Percentiles rank a stretch among this genome's conserved stretches.
Evolutionary conservation across 2,888 invertebrate genomes (phyloP).

Genomic region (Noctua comes): DNA sequence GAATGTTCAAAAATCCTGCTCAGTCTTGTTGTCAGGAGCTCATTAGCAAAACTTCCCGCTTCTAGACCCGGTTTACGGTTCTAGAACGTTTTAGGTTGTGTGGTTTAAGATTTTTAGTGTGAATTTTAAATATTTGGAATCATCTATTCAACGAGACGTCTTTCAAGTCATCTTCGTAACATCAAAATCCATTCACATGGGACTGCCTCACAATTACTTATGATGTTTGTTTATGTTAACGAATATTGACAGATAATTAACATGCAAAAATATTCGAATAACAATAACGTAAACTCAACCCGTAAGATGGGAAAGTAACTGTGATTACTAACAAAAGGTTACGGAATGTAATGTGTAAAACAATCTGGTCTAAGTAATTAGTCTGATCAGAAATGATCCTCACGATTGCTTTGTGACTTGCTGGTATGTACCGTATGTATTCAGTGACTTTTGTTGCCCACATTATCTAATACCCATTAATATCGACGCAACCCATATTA

Average conservation of each 20-base stretch:
- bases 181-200: background rate
- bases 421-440: background rate
- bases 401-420: background rate
- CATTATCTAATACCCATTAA: background rate
- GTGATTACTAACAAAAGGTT: background rate
- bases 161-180: background rate
- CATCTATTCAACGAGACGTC: background rate
- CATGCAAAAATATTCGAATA: conserved; percentile 27
- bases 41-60: background rate
- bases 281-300: background rate
- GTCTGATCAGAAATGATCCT: background rate
- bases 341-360: background rate
- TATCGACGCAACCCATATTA: background rate
- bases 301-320: background rate
- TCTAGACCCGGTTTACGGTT: background rate
- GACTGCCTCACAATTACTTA: background rate
- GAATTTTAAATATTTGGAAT: background rate
- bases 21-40: background rate
- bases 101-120: background rate
- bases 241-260: conserved; percentile 28
- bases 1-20: background rate
- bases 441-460: background rate
- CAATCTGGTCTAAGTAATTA: background rate
- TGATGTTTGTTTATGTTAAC: conserved; percentile 8
- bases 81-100: background rate